A percentile compares a stretch with the other conserved stretches of the same genome.
phyloP scores from a whole-genome alignment of 2,113 vertebrate genomes.

The Dipodomys ordii region DNA sequence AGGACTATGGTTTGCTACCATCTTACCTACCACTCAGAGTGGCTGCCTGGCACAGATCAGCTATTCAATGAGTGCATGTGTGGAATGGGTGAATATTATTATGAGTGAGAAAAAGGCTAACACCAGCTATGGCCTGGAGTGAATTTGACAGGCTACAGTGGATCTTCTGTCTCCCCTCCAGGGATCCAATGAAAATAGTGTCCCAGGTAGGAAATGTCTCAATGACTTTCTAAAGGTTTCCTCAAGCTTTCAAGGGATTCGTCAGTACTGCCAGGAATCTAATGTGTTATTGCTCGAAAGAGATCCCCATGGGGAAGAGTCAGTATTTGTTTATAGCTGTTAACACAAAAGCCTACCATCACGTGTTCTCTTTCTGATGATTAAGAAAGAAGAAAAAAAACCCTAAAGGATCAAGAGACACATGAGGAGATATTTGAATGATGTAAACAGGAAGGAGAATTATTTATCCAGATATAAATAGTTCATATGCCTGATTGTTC shows the following conservation, averaged over 20 bases:
- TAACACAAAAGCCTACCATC: background rate
- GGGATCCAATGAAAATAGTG: background rate
- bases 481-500: background rate
- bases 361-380: background rate
- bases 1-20: background rate
- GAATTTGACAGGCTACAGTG: background rate
- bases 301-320: background rate
- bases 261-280: background rate
- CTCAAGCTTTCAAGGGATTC: background rate
- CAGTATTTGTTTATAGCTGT: constrained; percentile 29
- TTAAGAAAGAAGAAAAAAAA: constrained; percentile 18
- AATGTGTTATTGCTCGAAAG: constrained; percentile 24
- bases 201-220: background rate
- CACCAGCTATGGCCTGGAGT: background rate
- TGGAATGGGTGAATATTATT: background rate
- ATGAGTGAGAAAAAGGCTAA: background rate
- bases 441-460: background rate
- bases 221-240: background rate
- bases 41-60: background rate
- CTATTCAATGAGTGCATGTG: background rate
- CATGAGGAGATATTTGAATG: background rate
- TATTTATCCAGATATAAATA: background rate
- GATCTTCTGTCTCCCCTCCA: background rate
- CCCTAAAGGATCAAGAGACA: background rate
- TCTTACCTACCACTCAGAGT: background rate